A percentile compares a stretch with the other conserved stretches of the same genome.
Evolutionary conservation across 2,113 vertebrate genomes (phyloP).

Genomic region (Polyodon spathula): DNA sequence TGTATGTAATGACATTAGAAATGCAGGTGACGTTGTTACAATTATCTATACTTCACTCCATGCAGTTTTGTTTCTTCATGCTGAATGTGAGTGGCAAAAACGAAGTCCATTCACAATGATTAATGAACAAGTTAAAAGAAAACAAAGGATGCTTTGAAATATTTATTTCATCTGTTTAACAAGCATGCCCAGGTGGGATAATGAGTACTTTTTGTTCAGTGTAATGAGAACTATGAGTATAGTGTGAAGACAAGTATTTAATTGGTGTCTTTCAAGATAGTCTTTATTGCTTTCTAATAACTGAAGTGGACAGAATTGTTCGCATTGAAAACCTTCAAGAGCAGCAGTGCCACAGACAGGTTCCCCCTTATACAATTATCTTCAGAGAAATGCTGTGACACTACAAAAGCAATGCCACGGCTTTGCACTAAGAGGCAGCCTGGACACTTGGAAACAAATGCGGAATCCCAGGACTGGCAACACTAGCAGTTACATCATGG

Average conservation of each 20-base stretch:
- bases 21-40: background rate
- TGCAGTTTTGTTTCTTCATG: background rate
- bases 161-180: background rate
- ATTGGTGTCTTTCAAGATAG: too few relatives aligned
- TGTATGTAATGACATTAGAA: background rate
- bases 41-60: background rate
- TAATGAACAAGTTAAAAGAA: background rate
- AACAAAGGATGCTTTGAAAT: background rate
- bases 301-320: too few relatives aligned
- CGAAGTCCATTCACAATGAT: background rate
- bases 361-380: too few relatives aligned
- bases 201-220: background rate
- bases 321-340: too few relatives aligned
- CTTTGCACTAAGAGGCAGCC: too few relatives aligned
- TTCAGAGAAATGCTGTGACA: too few relatives aligned
- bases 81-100: background rate
- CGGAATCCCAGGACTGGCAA: too few relatives aligned
- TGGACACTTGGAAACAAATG: too few relatives aligned
- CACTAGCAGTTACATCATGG: too few relatives aligned
- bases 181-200: background rate
- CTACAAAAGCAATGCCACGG: too few relatives aligned
- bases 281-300: too few relatives aligned
- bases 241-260: background rate
- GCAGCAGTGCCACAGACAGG: too few relatives aligned
- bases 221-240: background rate